Evolutionary conservation across 2,113 vertebrate species (phyloP).

Genomic region (Crotalus tigris): DNA sequence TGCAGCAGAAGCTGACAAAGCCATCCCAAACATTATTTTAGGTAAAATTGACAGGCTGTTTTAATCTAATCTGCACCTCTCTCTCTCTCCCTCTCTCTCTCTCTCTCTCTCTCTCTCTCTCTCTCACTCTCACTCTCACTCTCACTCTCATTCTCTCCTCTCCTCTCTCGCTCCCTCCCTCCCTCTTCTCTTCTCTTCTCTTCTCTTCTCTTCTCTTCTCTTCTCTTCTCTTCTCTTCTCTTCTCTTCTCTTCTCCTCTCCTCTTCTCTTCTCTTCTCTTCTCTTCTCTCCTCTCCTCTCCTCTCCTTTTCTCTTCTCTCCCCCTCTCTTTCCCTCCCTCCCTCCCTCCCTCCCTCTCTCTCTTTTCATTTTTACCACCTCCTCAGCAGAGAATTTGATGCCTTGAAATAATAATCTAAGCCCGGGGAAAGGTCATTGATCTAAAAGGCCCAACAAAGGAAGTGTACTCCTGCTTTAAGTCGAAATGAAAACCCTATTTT

Average conservation of each 20-base stretch:
- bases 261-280: no score
- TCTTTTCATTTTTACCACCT: not conserved
- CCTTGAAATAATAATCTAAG: not conserved
- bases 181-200: no score
- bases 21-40: not conserved
- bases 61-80: not conserved
- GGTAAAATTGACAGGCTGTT: not conserved
- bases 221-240: no score
- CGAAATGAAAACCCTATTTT: not conserved
- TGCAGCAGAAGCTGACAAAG: not conserved
- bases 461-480: not conserved
- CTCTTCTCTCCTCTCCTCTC: no score
- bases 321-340: no score
- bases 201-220: no score
- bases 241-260: no score
- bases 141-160: no score
- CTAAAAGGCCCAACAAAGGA: not conserved
- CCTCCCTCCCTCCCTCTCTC: not conserved
- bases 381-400: not conserved
- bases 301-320: no score
- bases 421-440: not conserved
- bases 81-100: not conserved
- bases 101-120: no score
- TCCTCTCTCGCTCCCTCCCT: no score
- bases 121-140: no score